A percentile compares a stretch with the other conserved stretches of the same genome.
Conservation (phyloP, 2,888 invertebrate species). For the Andrena chrysosceles region DNA sequence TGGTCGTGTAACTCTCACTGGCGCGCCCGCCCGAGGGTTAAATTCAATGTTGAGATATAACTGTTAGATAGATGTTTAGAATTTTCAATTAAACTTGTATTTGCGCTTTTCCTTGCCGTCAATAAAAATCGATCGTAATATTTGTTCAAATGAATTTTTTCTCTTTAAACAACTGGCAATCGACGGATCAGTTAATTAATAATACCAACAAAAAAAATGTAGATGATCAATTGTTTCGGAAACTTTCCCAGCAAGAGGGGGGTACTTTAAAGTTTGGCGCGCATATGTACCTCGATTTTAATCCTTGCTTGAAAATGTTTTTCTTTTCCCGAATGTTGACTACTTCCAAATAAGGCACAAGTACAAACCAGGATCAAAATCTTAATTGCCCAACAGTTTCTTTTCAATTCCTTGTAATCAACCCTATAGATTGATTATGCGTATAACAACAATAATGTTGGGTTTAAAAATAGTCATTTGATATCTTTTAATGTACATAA, state of each 20-base stretch:
- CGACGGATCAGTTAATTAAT: background rate
- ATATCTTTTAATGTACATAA: background rate
- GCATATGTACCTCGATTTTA: slow-evolving; percentile 34
- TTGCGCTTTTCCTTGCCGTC: slow-evolving; percentile 10
- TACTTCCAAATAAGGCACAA: slow-evolving; percentile 29
- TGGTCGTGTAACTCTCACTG: too few relatives aligned
- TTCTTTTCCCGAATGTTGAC: slow-evolving; percentile 10
- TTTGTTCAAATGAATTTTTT: too few relatives aligned
- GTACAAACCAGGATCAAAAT: slow-evolving; percentile 32
- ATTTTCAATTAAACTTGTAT: slow-evolving; percentile 8
- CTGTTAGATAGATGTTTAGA: background rate
- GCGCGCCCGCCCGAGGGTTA: too few relatives aligned
- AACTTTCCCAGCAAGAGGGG: background rate
- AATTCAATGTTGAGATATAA: background rate
- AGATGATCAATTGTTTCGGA: slow-evolving; percentile 9
- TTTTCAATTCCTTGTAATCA: slow-evolving; percentile 3
- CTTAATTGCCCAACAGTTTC: slow-evolving; percentile 4
- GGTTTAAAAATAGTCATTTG: slow-evolving; percentile 16
- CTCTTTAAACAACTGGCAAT: too few relatives aligned
- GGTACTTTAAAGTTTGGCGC: slow-evolving; percentile 28
- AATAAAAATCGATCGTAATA: background rate
- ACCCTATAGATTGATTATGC: background rate
- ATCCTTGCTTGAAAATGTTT: slow-evolving; percentile 13
- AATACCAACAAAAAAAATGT: background rate
- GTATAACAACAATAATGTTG: slow-evolving; percentile 18